Conservation (phyloP, 2,797 vertebrate species). For the Rallus crepitans region DNA sequence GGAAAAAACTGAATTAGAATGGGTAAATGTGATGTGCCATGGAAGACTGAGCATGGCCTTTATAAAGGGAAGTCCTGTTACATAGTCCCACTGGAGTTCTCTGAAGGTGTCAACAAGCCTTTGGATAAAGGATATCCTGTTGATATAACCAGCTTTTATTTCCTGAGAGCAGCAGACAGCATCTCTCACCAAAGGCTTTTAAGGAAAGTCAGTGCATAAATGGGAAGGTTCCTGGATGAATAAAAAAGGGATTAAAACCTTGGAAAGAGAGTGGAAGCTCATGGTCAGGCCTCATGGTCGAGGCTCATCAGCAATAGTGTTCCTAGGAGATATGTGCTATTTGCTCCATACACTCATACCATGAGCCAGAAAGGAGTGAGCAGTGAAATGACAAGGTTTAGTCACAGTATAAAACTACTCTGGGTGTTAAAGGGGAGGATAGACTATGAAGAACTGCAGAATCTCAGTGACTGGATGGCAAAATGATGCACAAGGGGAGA, state of each 20-base stretch:
- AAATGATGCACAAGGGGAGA: not conserved
- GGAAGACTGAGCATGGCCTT: not conserved
- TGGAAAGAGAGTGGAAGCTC: not conserved
- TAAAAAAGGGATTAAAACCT: not conserved
- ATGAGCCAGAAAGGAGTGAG: not conserved
- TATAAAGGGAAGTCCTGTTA: constrained; percentile 47
- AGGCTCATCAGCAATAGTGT: not conserved
- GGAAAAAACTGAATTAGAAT: not conserved
- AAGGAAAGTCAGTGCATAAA: constrained; percentile 1
- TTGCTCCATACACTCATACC: not conserved
- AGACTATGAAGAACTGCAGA: not conserved
- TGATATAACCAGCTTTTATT: constrained; percentile 59
- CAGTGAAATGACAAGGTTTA: not conserved
- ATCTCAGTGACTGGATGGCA: not conserved
- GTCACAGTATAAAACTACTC: not conserved
- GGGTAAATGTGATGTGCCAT: not conserved
- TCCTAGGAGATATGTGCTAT: not conserved
- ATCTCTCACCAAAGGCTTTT: constrained; percentile 53
- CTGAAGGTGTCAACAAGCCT: constrained; percentile 67
- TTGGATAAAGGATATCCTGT: constrained; percentile 72
- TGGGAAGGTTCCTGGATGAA: not conserved
- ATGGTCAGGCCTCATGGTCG: not conserved
- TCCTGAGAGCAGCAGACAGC: constrained; percentile 50
- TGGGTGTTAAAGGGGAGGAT: not conserved
- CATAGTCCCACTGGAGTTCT: constrained; percentile 15